These are phyloP conservation scores for Furcifer pardalis DNA, from an alignment of 2,797 vertebrate genomes.

Conservation along the genomic window DNA sequence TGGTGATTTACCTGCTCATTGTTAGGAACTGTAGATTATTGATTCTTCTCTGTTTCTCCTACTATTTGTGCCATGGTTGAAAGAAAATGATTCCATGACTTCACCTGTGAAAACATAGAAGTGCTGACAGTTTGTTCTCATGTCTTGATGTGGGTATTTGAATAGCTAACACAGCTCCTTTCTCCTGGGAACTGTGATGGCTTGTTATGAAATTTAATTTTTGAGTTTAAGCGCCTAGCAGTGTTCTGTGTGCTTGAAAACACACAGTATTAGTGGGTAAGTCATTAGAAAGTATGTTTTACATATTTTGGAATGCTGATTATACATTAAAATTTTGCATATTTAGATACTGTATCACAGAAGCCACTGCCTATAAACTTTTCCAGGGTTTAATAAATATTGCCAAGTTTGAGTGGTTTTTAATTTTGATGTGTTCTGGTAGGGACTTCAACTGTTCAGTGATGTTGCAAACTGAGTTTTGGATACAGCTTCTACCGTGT, in stretches of 20 bases:
- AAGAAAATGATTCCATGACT: conserved; percentile 22
- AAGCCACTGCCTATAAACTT: not conserved
- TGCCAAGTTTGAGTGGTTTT: not conserved
- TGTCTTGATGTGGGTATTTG: conserved; percentile 15
- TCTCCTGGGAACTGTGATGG: conserved; percentile 12
- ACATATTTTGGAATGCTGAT: not conserved
- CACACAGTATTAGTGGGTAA: not conserved
- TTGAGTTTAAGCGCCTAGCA: not conserved
- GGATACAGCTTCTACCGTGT: not conserved
- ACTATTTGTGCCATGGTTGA: conserved; percentile 9
- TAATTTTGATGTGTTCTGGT: not conserved
- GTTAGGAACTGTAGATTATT: not conserved
- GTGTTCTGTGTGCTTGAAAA: conserved; percentile 11
- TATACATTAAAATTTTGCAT: not conserved
- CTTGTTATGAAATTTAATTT: conserved; percentile 30
- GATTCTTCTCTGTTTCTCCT: conserved; percentile 6
- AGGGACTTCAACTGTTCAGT: not conserved
- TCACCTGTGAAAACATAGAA: conserved; percentile 34
- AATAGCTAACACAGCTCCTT: conserved; percentile 30
- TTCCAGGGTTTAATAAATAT: not conserved
- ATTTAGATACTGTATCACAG: not conserved
- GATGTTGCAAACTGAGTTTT: not conserved
- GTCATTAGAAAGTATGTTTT: conserved; percentile 30
- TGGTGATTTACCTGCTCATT: not conserved
- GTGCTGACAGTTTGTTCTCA: conserved; percentile 40